Evolutionary conservation across 2,888 invertebrate species (phyloP), one percentile per base, ranked within the genome.

Genomic region (Xestia ashworthii): DNA sequence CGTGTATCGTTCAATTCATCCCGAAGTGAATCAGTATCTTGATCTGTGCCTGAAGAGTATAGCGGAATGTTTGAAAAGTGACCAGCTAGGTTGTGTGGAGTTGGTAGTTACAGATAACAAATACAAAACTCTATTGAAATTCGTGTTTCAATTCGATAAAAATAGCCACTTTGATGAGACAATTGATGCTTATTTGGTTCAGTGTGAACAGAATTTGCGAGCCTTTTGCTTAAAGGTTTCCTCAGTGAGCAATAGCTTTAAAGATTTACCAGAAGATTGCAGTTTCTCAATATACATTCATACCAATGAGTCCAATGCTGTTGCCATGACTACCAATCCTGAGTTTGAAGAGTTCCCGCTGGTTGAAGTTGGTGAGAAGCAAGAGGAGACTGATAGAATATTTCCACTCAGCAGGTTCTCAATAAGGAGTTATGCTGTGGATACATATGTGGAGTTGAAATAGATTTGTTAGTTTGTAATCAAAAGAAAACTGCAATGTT

Each of bases 1-100:
- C 4, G 97, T 98, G 0, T 94, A 97, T 88, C 96, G 97, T 80
- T 97, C 97, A 44, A 94, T 97, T 60, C 98, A 98, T 92, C 98
- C 98, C 53, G 97, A 98, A 89, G 94, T 98, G 0, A 97, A 97
- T 84, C 95, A 97, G 70, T 98, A 98, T 89, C 96, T 98, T 55
- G 95, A 95, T 76, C 93, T 97, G 77, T 96, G 97, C 80, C 89
- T 98, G 71, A 97, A 96, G 92, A 95, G 95, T 74, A 93, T 97
- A 5, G 92, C 91, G 71, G 97, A 96, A 88, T 96, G 97, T 89
- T 89, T 97, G 25, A 97, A 96, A 89, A 94, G 90, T 76, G 96
- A 95, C 11, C 95, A 97, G 78, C 87, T 98, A 41, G 95, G 93
- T 85, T 94, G 96, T 58, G 89, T 98, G 3, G 97, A 97, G 86